Evolutionary conservation across 2,113 vertebrate genomes (phyloP).

Genomic region (Pelecanoides urinatrix): DNA sequence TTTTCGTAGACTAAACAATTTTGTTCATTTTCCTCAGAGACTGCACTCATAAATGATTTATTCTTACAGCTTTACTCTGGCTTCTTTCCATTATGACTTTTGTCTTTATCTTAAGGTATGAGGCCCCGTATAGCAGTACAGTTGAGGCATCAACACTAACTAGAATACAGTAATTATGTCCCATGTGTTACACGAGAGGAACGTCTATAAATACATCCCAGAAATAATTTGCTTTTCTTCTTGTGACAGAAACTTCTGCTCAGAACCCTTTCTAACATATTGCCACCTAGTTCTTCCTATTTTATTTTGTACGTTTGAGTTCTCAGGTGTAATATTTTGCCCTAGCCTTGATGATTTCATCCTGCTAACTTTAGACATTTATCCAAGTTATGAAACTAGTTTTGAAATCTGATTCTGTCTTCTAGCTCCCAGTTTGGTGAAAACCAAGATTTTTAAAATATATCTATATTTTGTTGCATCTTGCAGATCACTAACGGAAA

Average conservation of each 20-base stretch:
- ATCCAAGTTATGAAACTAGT: not conserved
- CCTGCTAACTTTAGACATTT: not conserved
- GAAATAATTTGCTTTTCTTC: not conserved
- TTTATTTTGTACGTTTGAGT: not conserved
- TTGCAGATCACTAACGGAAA: not conserved
- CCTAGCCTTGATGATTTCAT: not conserved
- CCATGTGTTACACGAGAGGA: not conserved
- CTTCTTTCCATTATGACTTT: not conserved
- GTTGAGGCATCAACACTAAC: not conserved
- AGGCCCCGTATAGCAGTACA: not conserved
- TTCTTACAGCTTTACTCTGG: not conserved
- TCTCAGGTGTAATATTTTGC: not conserved
- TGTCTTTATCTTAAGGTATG: not conserved
- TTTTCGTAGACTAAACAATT: not conserved
- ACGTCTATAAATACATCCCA: not conserved
- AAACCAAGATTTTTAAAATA: not conserved
- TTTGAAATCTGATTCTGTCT: not conserved
- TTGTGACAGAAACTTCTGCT: not conserved
- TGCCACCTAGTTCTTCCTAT: not conserved
- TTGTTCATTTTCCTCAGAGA: not conserved
- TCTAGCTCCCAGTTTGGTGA: not conserved
- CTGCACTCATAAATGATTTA: not conserved
- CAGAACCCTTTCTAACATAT: not conserved
- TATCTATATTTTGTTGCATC: not conserved
- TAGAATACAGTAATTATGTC: not conserved